phyloP scores from a whole-genome alignment of 2,113 vertebrate species.

The Onychostoma macrolepis region DNA sequence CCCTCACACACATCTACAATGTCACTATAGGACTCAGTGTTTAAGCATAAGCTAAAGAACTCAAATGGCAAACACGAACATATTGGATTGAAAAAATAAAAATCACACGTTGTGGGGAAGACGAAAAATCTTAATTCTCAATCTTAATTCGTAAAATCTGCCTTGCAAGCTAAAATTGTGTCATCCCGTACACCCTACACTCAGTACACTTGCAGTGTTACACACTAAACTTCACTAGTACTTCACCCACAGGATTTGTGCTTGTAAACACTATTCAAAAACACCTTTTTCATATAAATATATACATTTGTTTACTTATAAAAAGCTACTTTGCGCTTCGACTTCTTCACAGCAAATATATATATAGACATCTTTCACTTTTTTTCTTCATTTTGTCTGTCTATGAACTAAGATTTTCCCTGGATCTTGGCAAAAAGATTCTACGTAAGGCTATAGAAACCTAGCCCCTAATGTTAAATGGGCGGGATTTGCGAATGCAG shows the following conservation, averaged over 20 bases:
- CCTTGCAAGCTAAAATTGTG: slow-evolving; percentile 23
- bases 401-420: slow-evolving; percentile 40
- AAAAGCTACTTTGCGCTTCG: slow-evolving; percentile 55
- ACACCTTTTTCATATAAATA: slow-evolving; percentile 67
- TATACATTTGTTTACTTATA: slow-evolving; percentile 65
- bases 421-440: slow-evolving; percentile 45
- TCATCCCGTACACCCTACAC: slow-evolving; percentile 6
- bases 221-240: slow-evolving; percentile 47
- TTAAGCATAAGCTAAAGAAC: slow-evolving; percentile 1
- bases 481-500: slow-evolving; percentile 14
- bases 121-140: slow-evolving; percentile 27
- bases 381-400: not conserved
- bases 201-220: slow-evolving; percentile 27
- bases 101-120: not conserved
- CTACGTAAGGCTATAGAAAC: slow-evolving; percentile 61
- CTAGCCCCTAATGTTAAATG: slow-evolving; percentile 33
- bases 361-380: slow-evolving; percentile 5
- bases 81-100: slow-evolving; percentile 1
- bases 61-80: slow-evolving; percentile 12
- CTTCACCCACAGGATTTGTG: slow-evolving; percentile 65
- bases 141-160: slow-evolving; percentile 31
- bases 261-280: slow-evolving; percentile 59
- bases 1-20: not conserved
- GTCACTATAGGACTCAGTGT: slow-evolving; percentile 9
- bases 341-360: slow-evolving; percentile 67